phyloP scores from a whole-genome alignment of 1,140 invertebrate species.

The Conus betulinus region DNA sequence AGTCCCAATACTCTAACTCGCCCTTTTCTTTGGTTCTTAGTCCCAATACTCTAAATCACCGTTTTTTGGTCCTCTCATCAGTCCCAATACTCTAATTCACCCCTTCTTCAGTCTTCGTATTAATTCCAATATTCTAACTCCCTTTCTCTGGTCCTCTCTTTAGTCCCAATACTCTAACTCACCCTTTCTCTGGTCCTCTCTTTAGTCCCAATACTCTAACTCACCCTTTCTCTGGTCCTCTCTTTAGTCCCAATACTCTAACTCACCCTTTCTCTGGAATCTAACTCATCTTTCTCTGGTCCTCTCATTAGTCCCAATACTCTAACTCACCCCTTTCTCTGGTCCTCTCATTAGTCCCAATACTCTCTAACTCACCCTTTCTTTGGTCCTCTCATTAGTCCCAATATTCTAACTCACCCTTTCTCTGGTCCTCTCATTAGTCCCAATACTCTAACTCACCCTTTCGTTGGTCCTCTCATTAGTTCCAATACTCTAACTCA shows the following conservation, averaged over 20 bases:
- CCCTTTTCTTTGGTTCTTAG: not conserved
- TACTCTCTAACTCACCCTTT: not conserved
- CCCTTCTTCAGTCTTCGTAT: not conserved
- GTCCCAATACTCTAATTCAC: not conserved
- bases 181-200: slow-evolving; percentile 22
- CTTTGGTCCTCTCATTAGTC: slow-evolving; percentile 1
- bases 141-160: not conserved
- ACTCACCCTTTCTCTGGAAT: not conserved
- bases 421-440: not conserved
- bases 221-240: not conserved
- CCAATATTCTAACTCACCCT: not conserved
- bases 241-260: not conserved
- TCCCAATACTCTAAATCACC: not conserved
- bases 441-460: too few species aligned
- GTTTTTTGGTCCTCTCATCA: not conserved
- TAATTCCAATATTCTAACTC: not conserved
- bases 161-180: not conserved
- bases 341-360: not conserved
- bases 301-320: not conserved
- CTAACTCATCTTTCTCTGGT: not conserved
- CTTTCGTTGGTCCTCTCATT: too few species aligned
- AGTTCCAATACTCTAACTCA: not conserved
- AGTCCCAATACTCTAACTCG: not conserved
- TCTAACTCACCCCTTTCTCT: not conserved
- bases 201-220: not conserved